These are phyloP conservation scores for Harpagifer antarcticus DNA, from an alignment of 2,797 vertebrate species.

Conservation along the genomic window DNA sequence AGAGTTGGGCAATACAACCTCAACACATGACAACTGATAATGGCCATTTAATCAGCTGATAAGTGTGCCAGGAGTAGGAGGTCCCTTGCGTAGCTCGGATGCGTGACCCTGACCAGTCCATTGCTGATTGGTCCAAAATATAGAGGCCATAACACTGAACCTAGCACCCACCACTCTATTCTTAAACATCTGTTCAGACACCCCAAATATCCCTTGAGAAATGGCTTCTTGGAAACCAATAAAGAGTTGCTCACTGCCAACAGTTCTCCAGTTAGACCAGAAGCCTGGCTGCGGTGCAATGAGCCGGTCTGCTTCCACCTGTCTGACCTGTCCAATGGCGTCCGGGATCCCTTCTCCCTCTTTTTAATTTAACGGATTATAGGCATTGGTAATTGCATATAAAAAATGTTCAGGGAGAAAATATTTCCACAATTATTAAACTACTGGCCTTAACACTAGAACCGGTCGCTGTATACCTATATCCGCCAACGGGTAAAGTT, in stretches of 20 bases:
- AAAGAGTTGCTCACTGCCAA: background rate
- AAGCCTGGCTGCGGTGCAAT: background rate
- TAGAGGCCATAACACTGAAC: background rate
- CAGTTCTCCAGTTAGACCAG: background rate
- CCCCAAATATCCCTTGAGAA: background rate
- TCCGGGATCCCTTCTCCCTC: background rate
- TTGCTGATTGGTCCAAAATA: background rate
- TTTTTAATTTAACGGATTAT: background rate
- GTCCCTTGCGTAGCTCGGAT: background rate
- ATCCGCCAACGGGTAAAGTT: too few relatives aligned
- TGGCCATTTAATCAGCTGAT: too few relatives aligned
- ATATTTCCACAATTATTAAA: background rate
- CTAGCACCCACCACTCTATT: background rate
- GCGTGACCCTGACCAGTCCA: background rate
- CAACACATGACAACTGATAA: too few relatives aligned
- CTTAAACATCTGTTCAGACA: background rate
- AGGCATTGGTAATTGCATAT: background rate
- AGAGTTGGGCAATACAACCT: too few relatives aligned
- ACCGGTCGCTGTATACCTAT: too few relatives aligned
- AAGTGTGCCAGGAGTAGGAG: background rate
- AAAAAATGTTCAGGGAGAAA: background rate
- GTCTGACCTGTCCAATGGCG: background rate
- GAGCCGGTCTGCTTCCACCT: background rate
- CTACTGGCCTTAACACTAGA: too few relatives aligned
- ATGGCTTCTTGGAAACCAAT: background rate